Percentiles rank a stretch among this genome's conserved stretches.
Evolutionary conservation across 2,888 invertebrate species (phyloP).

Genomic region (Plebejus melissa): DNA sequence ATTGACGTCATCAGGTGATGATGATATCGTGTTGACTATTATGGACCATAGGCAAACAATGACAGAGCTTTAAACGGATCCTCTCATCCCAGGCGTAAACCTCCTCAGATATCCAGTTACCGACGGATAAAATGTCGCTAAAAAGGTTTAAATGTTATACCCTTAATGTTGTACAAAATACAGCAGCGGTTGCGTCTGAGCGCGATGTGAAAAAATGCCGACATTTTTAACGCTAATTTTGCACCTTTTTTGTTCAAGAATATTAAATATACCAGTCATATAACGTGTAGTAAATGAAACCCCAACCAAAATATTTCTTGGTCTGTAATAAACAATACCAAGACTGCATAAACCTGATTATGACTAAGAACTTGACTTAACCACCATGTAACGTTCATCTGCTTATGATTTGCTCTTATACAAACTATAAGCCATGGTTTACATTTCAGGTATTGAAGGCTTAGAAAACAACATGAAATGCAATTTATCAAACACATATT

Average conservation of each 20-base stretch:
- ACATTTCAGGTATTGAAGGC: too few species aligned
- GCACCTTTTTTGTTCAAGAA: background rate
- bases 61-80: background rate
- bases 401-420: too few species aligned
- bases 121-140: conserved; percentile 4
- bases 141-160: conserved; percentile 11
- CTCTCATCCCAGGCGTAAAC: background rate
- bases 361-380: too few species aligned
- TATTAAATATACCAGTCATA: background rate
- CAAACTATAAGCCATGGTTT: too few species aligned
- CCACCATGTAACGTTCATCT: too few species aligned
- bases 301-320: background rate
- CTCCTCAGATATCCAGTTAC: background rate
- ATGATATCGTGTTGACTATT: background rate
- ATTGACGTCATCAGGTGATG: background rate
- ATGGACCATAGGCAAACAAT: conserved; percentile 13
- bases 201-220: background rate
- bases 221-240: background rate
- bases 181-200: background rate
- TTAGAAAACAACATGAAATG: too few species aligned
- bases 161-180: conserved; percentile 12
- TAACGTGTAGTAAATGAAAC: background rate
- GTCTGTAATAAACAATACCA: background rate
- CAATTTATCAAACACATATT: too few species aligned
- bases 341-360: too few species aligned